phyloP scores from a whole-genome alignment of 2,888 invertebrate genomes.

The Agrochola lota region DNA sequence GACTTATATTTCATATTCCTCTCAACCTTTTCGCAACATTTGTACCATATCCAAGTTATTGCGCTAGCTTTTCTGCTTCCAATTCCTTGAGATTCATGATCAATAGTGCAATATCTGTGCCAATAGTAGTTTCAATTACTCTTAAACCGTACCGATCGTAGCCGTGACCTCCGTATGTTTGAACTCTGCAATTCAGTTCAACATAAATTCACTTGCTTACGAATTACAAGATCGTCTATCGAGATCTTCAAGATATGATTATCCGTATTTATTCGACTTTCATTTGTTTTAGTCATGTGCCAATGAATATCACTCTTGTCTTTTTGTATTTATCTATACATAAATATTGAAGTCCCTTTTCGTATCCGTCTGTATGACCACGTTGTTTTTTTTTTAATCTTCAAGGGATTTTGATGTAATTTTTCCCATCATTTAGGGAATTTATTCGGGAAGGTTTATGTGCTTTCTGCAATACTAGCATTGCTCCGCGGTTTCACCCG shows the following conservation, averaged over 20 bases:
- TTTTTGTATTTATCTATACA: neutral
- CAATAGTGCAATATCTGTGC: slow-evolving; percentile 36
- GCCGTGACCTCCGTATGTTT: slow-evolving; percentile 38
- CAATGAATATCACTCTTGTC: neutral
- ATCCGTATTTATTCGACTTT: slow-evolving; percentile 14
- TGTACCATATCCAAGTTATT: neutral
- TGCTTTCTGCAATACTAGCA: neutral
- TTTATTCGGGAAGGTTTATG: neutral
- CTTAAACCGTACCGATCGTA: slow-evolving; percentile 32
- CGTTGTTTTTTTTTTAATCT: neutral
- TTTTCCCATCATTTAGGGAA: neutral
- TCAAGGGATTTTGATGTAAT: neutral
- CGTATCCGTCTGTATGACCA: neutral
- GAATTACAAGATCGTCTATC: slow-evolving; percentile 1
- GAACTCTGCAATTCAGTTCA: slow-evolving; percentile 24
- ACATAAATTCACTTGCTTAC: slow-evolving; percentile 19
- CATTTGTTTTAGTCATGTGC: slow-evolving; percentile 15
- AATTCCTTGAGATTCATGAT: slow-evolving; percentile 19
- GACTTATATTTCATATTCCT: neutral
- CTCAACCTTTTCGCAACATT: neutral
- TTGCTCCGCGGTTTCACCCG: too few species aligned
- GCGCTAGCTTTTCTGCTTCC: neutral
- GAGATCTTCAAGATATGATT: slow-evolving; percentile 2
- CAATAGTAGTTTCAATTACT: slow-evolving; percentile 30
- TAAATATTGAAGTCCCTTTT: neutral